phyloP scores from a whole-genome alignment of 1,140 invertebrate genomes.

The Oppia nitens region DNA sequence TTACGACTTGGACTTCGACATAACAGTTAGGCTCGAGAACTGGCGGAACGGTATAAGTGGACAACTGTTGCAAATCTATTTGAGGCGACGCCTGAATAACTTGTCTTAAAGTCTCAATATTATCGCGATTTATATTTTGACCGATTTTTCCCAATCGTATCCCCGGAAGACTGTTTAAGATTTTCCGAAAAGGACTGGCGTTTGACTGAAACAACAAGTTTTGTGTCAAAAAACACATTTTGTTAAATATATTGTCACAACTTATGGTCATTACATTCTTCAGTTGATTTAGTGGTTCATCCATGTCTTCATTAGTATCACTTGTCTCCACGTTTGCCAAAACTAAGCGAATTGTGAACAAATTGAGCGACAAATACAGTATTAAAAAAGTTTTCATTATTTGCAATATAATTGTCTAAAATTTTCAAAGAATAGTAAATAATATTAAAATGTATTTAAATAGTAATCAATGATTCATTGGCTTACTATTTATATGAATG shows the following conservation, averaged over 20 bases:
- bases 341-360: not conserved
- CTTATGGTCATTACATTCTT: not conserved
- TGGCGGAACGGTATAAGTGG: not conserved
- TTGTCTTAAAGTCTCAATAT: not conserved
- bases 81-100: not conserved
- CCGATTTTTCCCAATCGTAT: not conserved
- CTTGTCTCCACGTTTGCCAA: not conserved
- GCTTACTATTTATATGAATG: too few species aligned
- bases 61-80: not conserved
- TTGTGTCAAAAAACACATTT: not conserved
- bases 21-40: not conserved
- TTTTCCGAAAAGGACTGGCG: not conserved
- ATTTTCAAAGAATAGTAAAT: too few species aligned
- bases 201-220: not conserved
- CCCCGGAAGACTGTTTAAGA: not conserved
- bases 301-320: not conserved
- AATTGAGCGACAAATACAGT: not conserved
- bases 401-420: too few species aligned
- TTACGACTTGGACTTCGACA: conserved; percentile 3
- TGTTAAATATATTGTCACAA: not conserved
- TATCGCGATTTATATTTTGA: not conserved
- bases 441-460: too few species aligned
- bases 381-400: too few species aligned
- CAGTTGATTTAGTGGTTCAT: not conserved
- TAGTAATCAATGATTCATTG: too few species aligned